Percentiles rank a stretch among this genome's conserved stretches.
phyloP scores from a whole-genome alignment of 2,888 invertebrate genomes.

The Heliconius ethilla region DNA sequence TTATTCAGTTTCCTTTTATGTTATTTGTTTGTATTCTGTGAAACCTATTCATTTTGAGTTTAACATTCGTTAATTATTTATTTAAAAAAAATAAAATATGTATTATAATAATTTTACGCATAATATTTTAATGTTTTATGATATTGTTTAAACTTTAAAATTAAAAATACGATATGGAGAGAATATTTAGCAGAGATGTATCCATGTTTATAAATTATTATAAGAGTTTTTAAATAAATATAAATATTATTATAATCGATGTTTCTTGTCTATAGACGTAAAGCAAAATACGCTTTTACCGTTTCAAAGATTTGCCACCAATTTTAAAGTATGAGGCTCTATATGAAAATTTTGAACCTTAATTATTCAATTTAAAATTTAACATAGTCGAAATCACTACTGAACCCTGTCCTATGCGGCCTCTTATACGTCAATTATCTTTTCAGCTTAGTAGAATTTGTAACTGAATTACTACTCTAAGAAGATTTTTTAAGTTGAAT shows the following conservation, averaged over 20 bases:
- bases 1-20: background rate
- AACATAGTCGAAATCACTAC: background rate
- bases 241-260: constrained; percentile 35
- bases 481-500: background rate
- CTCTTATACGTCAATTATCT: constrained; percentile 13
- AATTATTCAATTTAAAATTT: background rate
- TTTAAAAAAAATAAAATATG: background rate
- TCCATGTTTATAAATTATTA: constrained; percentile 29
- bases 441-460: background rate
- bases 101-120: background rate
- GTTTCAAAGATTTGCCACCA: background rate
- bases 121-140: too few species aligned
- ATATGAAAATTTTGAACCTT: background rate
- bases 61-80: constrained; percentile 2
- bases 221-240: constrained; percentile 35
- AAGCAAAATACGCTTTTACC: constrained; percentile 43
- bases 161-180: constrained; percentile 5
- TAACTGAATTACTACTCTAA: background rate
- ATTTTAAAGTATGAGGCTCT: background rate
- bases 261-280: constrained; percentile 33
- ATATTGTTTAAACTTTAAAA: constrained; percentile 1
- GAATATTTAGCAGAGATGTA: constrained; percentile 27
- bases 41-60: background rate
- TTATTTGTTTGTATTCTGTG: background rate
- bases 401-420: background rate